Evolutionary conservation across 1,140 invertebrate genomes (phyloP).

Genomic region (Drosophila lowei): DNA sequence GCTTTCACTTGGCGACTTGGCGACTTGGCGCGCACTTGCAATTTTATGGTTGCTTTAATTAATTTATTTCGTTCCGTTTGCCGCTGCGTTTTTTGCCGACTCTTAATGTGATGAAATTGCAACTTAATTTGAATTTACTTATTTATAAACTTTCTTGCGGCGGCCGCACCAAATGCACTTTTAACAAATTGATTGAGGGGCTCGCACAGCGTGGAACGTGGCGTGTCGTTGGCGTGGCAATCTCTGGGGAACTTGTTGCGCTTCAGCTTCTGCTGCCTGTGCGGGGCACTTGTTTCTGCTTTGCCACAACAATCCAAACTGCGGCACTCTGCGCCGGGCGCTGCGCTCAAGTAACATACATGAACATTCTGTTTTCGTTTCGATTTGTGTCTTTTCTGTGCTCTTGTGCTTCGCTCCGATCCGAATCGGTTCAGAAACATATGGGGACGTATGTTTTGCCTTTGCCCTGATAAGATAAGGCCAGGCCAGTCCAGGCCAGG

Average conservation of each 20-base stretch:
- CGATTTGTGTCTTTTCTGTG: conserved; percentile 25
- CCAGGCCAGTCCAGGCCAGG: neutral
- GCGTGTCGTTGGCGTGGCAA: neutral
- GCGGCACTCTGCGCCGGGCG: conserved; percentile 59
- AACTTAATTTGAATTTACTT: conserved; percentile 61
- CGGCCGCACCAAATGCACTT: conserved; percentile 34
- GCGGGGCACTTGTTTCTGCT: conserved; percentile 73
- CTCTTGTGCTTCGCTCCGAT: conserved; percentile 18
- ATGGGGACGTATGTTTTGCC: conserved; percentile 27
- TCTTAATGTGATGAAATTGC: conserved; percentile 60
- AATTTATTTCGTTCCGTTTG: conserved; percentile 62
- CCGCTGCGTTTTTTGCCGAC: conserved; percentile 6
- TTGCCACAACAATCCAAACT: conserved; percentile 74
- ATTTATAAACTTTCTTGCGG: conserved; percentile 28
- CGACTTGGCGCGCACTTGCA: conserved; percentile 35
- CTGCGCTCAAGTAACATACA: conserved; percentile 72
- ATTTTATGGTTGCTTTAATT: conserved; percentile 56
- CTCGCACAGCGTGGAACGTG: conserved; percentile 12
- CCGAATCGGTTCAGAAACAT: conserved; percentile 30
- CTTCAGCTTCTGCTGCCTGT: conserved; percentile 30
- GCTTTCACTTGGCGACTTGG: conserved; percentile 33
- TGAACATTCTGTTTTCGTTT: conserved; percentile 40
- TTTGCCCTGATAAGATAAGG: conserved; percentile 59
- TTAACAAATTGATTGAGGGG: conserved; percentile 21
- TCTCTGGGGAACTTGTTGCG: conserved; percentile 1